These are phyloP conservation scores for Orchestes rusci DNA, from an alignment of 2,888 invertebrate genomes.

Conservation along the genomic window DNA sequence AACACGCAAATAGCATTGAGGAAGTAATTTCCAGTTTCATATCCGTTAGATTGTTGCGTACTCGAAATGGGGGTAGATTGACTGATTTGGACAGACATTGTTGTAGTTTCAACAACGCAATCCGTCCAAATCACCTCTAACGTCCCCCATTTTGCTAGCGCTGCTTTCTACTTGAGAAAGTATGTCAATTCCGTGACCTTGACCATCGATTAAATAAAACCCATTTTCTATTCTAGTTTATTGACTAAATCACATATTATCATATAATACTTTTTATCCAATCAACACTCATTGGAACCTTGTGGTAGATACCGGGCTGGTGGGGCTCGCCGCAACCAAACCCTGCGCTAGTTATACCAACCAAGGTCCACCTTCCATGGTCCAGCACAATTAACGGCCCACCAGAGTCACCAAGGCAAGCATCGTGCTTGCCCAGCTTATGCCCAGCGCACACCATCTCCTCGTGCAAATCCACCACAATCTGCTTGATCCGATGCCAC, in stretches of 20 bases:
- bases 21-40: too few relatives aligned
- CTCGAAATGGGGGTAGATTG: too few relatives aligned
- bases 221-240: too few relatives aligned
- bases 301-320: slow-evolving; percentile 82
- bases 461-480: slow-evolving; percentile 64
- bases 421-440: slow-evolving; percentile 73
- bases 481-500: slow-evolving; percentile 77
- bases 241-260: slow-evolving; percentile 8
- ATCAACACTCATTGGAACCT: slow-evolving; percentile 60
- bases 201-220: slow-evolving; percentile 30
- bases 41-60: slow-evolving; percentile 16
- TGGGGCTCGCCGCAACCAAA: slow-evolving; percentile 81
- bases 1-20: too few relatives aligned
- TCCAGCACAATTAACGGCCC: slow-evolving; percentile 67
- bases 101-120: too few relatives aligned
- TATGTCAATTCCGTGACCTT: slow-evolving; percentile 44
- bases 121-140: too few relatives aligned
- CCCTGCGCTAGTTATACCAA: slow-evolving; percentile 78
- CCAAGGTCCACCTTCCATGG: slow-evolving; percentile 57
- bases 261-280: slow-evolving; percentile 52
- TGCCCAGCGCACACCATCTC: slow-evolving; percentile 84
- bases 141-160: slow-evolving; percentile 25
- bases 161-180: slow-evolving; percentile 41
- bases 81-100: too few relatives aligned
- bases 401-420: slow-evolving; percentile 77